These are phyloP conservation scores for Drosophila dives DNA, from an alignment of 2,888 invertebrate genomes.

Conservation along the genomic window DNA sequence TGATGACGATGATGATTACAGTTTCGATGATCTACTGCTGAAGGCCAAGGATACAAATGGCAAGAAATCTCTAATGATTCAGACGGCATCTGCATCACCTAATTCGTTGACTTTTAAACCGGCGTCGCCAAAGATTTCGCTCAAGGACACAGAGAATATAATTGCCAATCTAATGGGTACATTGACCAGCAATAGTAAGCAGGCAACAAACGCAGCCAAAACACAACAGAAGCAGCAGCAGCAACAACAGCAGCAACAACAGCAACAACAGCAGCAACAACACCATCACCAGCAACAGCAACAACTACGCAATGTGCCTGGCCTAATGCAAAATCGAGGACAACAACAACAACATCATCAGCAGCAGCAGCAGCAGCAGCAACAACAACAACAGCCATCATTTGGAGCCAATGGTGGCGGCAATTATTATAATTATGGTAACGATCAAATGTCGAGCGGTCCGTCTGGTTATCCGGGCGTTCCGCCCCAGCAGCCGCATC, in stretches of 20 bases:
- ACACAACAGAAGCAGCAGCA: constrained; percentile 19
- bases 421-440: constrained; percentile 29
- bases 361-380: constrained; percentile 18
- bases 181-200: constrained; percentile 72
- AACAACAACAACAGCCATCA: constrained; percentile 14
- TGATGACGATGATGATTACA: constrained; percentile 92
- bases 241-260: constrained; percentile 16
- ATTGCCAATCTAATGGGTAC: constrained; percentile 89
- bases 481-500: constrained; percentile 20
- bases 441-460: constrained; percentile 25
- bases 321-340: constrained; percentile 10
- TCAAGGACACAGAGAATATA: constrained; percentile 87
- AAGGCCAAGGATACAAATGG: constrained; percentile 76
- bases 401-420: constrained; percentile 14
- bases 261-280: constrained; percentile 12
- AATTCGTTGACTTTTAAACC: constrained; percentile 80
- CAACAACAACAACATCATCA: constrained; percentile 22
- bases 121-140: constrained; percentile 71
- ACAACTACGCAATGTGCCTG: constrained; percentile 6
- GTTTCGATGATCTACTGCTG: constrained; percentile 90
- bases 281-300: constrained; percentile 7
- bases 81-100: constrained; percentile 58
- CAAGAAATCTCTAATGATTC: constrained; percentile 17
- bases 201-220: constrained; percentile 27
- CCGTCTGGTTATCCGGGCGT: constrained; percentile 11